These are phyloP conservation scores for Dendrolimus punctatus DNA, from an alignment of 1,140 invertebrate genomes.

Conservation along the genomic window DNA sequence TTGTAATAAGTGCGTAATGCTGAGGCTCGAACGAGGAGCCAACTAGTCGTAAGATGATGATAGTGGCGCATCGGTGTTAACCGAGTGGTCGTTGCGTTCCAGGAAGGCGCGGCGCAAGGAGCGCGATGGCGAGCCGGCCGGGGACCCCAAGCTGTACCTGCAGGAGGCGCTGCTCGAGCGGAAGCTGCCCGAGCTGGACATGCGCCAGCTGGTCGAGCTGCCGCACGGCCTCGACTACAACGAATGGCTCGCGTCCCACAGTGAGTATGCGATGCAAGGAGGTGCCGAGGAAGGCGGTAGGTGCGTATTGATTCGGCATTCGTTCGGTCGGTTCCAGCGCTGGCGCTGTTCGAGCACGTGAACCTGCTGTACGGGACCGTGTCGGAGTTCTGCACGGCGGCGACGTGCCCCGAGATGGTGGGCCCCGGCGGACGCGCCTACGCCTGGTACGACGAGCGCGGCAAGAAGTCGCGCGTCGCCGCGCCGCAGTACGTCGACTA, in stretches of 20 bases:
- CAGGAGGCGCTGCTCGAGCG: conserved; percentile 94
- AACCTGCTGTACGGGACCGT: conserved; percentile 98
- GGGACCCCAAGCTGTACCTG: conserved; percentile 95
- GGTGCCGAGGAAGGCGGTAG: not conserved
- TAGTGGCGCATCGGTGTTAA: too few relatives aligned
- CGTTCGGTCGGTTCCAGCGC: conserved; percentile 77
- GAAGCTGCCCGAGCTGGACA: conserved; percentile 93
- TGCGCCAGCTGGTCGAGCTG: conserved; percentile 93
- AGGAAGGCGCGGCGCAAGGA: conserved; percentile 98
- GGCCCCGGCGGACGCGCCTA: conserved; percentile 96
- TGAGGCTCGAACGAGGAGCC: too few relatives aligned
- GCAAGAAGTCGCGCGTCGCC: conserved; percentile 96
- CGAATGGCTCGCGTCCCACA: conserved; percentile 98
- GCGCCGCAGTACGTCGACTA: conserved; percentile 99
- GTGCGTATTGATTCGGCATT: not conserved
- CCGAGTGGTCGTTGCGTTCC: conserved; percentile 50
- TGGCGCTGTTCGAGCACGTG: conserved; percentile 98
- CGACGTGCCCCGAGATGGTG: conserved; percentile 94
- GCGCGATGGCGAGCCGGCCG: conserved; percentile 87
- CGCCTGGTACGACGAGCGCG: conserved; percentile 98
- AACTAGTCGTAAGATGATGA: too few relatives aligned
- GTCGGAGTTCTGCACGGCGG: conserved; percentile 97
- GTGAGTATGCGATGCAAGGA: conserved; percentile 74
- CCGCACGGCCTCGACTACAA: conserved; percentile 96
- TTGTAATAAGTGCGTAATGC: too few relatives aligned